Evolutionary conservation across 1,140 invertebrate genomes (phyloP).

Genomic region (Chymomyza costata): DNA sequence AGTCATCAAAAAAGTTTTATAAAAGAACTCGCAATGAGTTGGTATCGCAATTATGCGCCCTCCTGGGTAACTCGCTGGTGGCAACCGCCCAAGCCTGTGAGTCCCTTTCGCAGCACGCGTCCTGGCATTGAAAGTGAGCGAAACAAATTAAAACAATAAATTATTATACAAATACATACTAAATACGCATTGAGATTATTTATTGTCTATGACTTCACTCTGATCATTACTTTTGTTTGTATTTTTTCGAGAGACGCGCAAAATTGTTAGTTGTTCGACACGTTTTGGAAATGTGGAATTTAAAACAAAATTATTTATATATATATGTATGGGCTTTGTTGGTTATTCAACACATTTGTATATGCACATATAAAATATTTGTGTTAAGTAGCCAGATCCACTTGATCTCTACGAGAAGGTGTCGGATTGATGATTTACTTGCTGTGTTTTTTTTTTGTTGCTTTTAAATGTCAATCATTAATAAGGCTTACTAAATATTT

Average conservation of each 20-base stretch:
- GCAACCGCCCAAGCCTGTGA: slow-evolving; percentile 43
- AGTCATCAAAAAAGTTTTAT: slow-evolving; percentile 8
- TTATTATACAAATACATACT: slow-evolving; percentile 6
- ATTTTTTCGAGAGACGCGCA: slow-evolving; percentile 16
- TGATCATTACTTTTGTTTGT: slow-evolving; percentile 31
- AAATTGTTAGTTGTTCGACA: slow-evolving; percentile 49
- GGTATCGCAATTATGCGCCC: slow-evolving; percentile 64
- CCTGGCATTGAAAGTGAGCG: slow-evolving; percentile 53
- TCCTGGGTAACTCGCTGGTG: slow-evolving; percentile 60
- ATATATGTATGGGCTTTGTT: no score
- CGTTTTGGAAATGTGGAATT: slow-evolving; percentile 41
- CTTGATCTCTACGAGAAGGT: no score
- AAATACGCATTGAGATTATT: no score
- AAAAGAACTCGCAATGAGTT: slow-evolving; percentile 39
- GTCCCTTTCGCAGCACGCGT: slow-evolving; percentile 59
- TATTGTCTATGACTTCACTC: slow-evolving; percentile 30
- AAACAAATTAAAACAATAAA: slow-evolving; percentile 12
- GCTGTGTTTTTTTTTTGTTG: no score
- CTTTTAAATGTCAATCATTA: no score
- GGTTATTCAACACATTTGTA: no score
- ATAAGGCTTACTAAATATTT: no score
- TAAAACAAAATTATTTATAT: slow-evolving; percentile 18
- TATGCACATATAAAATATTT: no score
- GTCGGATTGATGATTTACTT: no score
- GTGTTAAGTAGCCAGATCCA: no score